Evolutionary conservation across 2,113 vertebrate genomes (phyloP), one percentile per base, ranked within the genome.

Genomic region (Seriola aureovittata): DNA sequence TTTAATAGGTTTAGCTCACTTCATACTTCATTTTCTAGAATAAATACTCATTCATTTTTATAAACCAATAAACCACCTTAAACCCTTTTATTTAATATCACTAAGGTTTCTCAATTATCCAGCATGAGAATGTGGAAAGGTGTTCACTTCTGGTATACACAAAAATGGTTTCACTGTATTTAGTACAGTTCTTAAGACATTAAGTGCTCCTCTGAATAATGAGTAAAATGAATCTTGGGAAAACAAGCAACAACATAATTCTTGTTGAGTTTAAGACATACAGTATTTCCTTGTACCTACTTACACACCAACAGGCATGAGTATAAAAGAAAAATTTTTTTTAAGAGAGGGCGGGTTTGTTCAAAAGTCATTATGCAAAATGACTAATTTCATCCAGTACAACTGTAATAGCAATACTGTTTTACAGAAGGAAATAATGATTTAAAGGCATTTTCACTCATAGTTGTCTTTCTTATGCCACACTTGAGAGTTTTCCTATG

Each of bases 101-200:
- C 32, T 59, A 75, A 21, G 46, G 59, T 76, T 84, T 82, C 23
- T 73, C 64, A 54, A 19, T 64, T 44, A 73, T 84, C 86, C 88
- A 86, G 57, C 77, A 77, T 85, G 79, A 81, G 40, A 74, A 74
- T 87, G 68, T 89, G 80, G 75, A 86, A 88, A 89, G 29, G 59
- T 81, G 32, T 89, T 86, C 38, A 87, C 57, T 86, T 85, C 71
- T 88, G 71, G 62, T 85, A 78, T 57, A 75, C 79, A 89, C 64
- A 89, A 85, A 85, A 77, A 86, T 76, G 63, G 36, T 84, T 82
- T 78, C 21, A 88, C 66, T 84, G 76, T 82, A 71, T 70, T 88
- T 32, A 58, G 69, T 82, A 78, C 84, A 88, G 82, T 68, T 87
- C 38, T 78, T 88, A 81, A 85, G 85, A 85, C 80, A 80, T 17